Percentiles rank a stretch among this genome's conserved stretches.
Evolutionary conservation across 92 coral and sea anemone species (phyloP).

Genomic region (Epizoanthus illoricatus): DNA sequence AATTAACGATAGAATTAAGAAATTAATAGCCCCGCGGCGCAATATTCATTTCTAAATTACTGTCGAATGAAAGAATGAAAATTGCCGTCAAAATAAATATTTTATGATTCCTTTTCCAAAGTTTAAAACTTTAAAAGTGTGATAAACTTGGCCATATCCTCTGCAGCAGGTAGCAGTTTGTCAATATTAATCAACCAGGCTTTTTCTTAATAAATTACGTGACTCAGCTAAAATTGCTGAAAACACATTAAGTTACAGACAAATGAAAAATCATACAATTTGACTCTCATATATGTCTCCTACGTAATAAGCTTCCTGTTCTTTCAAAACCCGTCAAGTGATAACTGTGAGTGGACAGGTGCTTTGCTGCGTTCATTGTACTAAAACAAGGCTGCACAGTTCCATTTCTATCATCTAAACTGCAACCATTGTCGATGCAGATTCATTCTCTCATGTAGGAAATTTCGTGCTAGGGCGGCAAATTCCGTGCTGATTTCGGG

Average conservation of each 20-base stretch:
- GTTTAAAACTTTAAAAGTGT: background rate
- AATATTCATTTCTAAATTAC: background rate
- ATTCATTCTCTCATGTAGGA: too few species aligned
- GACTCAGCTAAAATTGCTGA: background rate
- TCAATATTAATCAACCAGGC: slow-evolving; percentile 1
- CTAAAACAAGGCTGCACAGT: background rate
- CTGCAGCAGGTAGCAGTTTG: background rate
- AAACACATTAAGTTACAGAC: slow-evolving; percentile 1
- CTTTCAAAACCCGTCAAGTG: slow-evolving; percentile 37
- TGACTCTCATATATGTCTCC: background rate
- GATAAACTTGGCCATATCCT: background rate
- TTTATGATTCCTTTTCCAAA: background rate
- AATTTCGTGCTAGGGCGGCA: too few species aligned
- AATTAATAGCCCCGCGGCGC: background rate
- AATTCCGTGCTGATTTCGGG: too few species aligned
- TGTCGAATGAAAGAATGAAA: slow-evolving; percentile 6
- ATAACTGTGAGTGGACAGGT: slow-evolving; percentile 11
- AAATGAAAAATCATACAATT: slow-evolving; percentile 16
- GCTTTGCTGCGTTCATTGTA: background rate
- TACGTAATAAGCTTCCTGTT: slow-evolving; percentile 31
- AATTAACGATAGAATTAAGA: background rate
- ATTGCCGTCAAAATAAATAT: background rate
- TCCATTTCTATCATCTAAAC: too few species aligned
- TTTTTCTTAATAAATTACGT: slow-evolving; percentile 10
- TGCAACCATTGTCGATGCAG: too few species aligned